A percentile compares a stretch with the other conserved stretches of the same genome.
These are phyloP conservation scores for Lutraria lutraria DNA, from an alignment of 2,888 invertebrate genomes.

Conservation along the genomic window DNA sequence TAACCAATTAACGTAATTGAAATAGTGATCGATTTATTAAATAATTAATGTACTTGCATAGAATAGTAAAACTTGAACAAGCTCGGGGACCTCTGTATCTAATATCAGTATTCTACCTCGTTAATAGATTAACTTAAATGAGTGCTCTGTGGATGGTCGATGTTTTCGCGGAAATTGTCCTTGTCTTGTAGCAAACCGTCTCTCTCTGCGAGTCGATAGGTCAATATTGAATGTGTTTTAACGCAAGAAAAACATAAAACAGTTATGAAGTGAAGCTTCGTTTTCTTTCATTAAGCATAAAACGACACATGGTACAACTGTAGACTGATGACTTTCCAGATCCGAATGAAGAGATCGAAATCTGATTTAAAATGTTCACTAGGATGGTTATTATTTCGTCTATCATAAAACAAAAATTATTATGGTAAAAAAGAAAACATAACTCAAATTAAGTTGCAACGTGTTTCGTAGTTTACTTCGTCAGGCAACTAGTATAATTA, in stretches of 20 bases:
- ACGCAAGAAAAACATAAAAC: neutral
- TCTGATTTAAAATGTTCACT: too few species aligned
- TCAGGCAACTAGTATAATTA: too few species aligned
- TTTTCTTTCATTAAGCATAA: neutral
- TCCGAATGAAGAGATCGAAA: too few species aligned
- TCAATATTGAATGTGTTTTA: neutral
- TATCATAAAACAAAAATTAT: too few species aligned
- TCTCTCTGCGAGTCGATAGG: neutral
- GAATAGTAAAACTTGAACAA: neutral
- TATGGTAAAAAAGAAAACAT: too few species aligned
- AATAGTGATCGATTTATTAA: slow-evolving; percentile 35
- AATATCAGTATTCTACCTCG: neutral
- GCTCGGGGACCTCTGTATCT: neutral
- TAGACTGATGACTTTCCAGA: too few species aligned
- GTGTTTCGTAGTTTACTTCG: too few species aligned
- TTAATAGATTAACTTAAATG: neutral
- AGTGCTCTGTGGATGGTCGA: neutral
- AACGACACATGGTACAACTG: neutral
- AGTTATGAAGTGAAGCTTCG: neutral
- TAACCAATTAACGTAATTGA: slow-evolving; percentile 35
- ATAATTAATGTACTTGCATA: slow-evolving; percentile 25
- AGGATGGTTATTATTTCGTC: too few species aligned
- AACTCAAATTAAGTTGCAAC: too few species aligned
- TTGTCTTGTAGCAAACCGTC: neutral
- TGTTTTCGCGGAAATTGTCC: neutral